These are phyloP conservation scores for Pristionchus pacificus DNA, from an alignment of 1,140 invertebrate genomes.

Conservation along the genomic window DNA sequence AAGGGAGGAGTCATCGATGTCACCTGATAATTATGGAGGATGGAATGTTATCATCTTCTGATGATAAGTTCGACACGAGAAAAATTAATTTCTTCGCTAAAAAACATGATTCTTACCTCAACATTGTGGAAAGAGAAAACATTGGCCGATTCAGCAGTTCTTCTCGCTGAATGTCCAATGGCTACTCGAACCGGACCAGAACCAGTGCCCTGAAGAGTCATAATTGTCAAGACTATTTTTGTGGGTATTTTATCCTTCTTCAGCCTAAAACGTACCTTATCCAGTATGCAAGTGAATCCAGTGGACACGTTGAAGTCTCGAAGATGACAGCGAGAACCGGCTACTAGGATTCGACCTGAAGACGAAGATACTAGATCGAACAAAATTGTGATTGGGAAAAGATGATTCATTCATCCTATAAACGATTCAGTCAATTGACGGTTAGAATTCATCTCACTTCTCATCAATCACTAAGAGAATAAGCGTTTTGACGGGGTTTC, in stretches of 20 bases:
- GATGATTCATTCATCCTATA: too few species aligned
- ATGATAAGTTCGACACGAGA: neutral
- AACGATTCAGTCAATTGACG: too few species aligned
- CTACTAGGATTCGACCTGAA: too few species aligned
- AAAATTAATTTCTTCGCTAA: neutral
- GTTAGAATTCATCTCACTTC: too few species aligned
- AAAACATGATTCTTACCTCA: neutral
- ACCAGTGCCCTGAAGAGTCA: conserved; percentile 27
- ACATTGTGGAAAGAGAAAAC: conserved; percentile 59
- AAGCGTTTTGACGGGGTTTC: too few species aligned
- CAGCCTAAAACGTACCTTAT: neutral
- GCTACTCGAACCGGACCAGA: conserved; percentile 47
- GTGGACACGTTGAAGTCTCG: neutral
- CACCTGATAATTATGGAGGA: neutral
- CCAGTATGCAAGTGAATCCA: neutral
- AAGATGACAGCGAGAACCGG: neutral
- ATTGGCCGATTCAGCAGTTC: conserved; percentile 37
- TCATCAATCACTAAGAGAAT: too few species aligned
- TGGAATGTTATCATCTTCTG: neutral
- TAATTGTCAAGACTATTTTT: too few species aligned
- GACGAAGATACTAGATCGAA: too few species aligned
- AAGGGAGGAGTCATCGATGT: conserved; percentile 68
- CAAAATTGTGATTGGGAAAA: too few species aligned
- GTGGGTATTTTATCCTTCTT: neutral
- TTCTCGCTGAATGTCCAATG: conserved; percentile 39